Base-by-base conservation (phyloP, 2,888 invertebrate genomes). In the Volucella zonaria region DNA sequence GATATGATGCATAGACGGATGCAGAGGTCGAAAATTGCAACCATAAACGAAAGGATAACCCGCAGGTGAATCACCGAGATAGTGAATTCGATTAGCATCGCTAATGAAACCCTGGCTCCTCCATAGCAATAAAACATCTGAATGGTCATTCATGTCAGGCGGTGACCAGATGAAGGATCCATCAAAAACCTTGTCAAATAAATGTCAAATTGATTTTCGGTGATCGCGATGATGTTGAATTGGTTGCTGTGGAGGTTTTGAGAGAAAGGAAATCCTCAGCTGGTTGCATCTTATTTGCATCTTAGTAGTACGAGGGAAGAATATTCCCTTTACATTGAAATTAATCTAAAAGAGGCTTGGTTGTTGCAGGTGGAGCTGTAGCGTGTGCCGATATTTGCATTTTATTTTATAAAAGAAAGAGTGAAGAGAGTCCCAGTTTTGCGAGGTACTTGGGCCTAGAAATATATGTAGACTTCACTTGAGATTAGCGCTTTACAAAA, bases 101-200 rank as follows among this genome's bases (percentile, higher is more conserved):
- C 51, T 59, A 59, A 85, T 76, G 54, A 75, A 38, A 11, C 14
- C 15, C 10, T 15, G 2, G 8, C 1, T 54, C 71, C 75, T 59
- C 47, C 66, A 85, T 73, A 77, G 42, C 85, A 85, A 81, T 85
- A 85, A 85, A 85, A 73, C 68, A 68, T 73, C 42, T 74, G 67
- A 66, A 74, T 64, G 82, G 62, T 71, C 68, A 56, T 70, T 70
- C 52, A 78, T 52, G 82, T 85, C 87, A 82, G 47, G 14, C 43
- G 31, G 59, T 31, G 52, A 73, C 54, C 87, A 87, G 87, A 86
- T 87, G 87, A 82, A 78, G 74, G 68, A 87, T 87, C 73, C 81
- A 87, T 88, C 87, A 86, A 73, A 75, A 67, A 31, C 62, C 68
- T 83, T 87, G 87, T 88, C 88, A 87, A 87, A 87, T 88, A 87